Evolutionary conservation across 2,888 invertebrate genomes (phyloP), one percentile per base, ranked within the genome.

Genomic region (Drosophila niveifrons): DNA sequence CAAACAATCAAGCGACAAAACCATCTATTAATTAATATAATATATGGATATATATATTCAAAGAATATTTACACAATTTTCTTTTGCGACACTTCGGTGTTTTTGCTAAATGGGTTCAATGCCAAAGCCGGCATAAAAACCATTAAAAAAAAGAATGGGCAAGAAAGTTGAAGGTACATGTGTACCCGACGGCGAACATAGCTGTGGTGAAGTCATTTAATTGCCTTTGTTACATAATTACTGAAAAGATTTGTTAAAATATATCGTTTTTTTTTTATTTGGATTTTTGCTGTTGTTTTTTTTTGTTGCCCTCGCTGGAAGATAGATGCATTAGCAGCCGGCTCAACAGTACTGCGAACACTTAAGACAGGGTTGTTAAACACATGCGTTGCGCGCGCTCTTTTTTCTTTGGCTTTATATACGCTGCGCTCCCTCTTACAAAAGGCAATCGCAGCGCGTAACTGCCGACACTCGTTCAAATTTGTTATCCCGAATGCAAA

Each of bases 341-440:
- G 52, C 64, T 56, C 34, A 68, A 64, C 46, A 66, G 56, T 43
- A 8, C 56, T 53, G 36, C 36, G n/a, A 31, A 13, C 34, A 55
- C 66, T 23, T 23, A 23, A 61, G 15, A 64, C 80, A 66, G 83
- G 74, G 78, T 17, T 68, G 87, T 83, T 75, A 58, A 36, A n/a
- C 36, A 4, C 39, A 44, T 3, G 11, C 44, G 7, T 15, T 41
- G 39, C 39, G 39, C 78, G 75, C 78, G 74, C 58, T 53, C 11
- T 61, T 66, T 66, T 65, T 17, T 11, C 18, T 15, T 29, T 31
- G 56, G 10, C 15, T 34, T 6, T 23, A 23, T 2, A 7, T 65
- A 61, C 46, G 56, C 51, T 52, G 52, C 17, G 52, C 17, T 68
- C 29, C 6, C 13, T 10, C 15, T 29, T 29, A 29, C n/a, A 53